Percentiles rank a stretch among this genome's conserved stretches.
These are phyloP conservation scores for Amphipyra berbera DNA, from an alignment of 2,888 invertebrate genomes.

Conservation along the genomic window DNA sequence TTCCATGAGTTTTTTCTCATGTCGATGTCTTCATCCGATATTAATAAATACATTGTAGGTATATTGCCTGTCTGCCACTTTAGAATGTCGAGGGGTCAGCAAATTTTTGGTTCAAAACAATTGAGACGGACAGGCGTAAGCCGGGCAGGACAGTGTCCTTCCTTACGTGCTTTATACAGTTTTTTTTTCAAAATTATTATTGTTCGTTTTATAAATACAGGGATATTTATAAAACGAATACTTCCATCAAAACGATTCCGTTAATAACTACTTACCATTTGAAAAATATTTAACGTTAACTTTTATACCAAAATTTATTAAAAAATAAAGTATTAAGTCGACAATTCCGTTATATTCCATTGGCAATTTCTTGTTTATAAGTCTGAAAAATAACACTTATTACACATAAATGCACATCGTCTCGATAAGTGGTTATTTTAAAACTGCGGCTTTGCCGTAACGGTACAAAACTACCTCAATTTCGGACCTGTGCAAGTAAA, in stretches of 20 bases:
- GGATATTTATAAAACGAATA: too few relatives aligned
- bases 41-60: slow-evolving; percentile 1
- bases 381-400: slow-evolving; percentile 64
- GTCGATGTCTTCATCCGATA: slow-evolving; percentile 1
- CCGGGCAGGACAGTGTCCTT: slow-evolving; percentile 8
- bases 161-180: too few relatives aligned
- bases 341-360: slow-evolving; percentile 46
- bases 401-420: slow-evolving; percentile 69
- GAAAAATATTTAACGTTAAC: neutral
- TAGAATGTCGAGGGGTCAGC: slow-evolving; percentile 60
- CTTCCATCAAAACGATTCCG: too few relatives aligned
- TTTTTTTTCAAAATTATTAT: too few relatives aligned
- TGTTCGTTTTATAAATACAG: too few relatives aligned
- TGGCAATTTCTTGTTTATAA: slow-evolving; percentile 58
- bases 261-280: too few relatives aligned
- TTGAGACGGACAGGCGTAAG: slow-evolving; percentile 66
- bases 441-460: slow-evolving; percentile 77
- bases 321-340: slow-evolving; percentile 19
- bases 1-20: too few relatives aligned
- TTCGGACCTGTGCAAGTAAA: slow-evolving; percentile 71
- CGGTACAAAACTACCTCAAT: slow-evolving; percentile 81
- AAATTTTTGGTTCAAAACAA: slow-evolving; percentile 56
- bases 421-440: slow-evolving; percentile 72
- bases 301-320: slow-evolving; percentile 20
- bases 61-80: slow-evolving; percentile 22